Percentiles rank a stretch among this genome's conserved stretches.
Evolutionary conservation across 1,140 invertebrate species (phyloP).

Genomic region (Leptinotarsa undecemlineata): DNA sequence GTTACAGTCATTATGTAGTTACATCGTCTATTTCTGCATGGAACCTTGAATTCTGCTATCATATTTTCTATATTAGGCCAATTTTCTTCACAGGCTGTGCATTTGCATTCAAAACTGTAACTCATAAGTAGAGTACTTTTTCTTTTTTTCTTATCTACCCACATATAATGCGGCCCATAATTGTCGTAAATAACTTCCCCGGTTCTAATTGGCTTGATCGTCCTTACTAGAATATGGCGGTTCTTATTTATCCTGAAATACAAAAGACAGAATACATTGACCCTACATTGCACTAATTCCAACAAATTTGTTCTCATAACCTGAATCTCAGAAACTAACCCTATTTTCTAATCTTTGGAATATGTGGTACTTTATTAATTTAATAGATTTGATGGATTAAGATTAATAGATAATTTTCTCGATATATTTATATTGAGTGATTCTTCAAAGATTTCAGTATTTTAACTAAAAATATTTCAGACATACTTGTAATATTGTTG

Average conservation of each 20-base stretch:
- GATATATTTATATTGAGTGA: no score
- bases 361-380: no score
- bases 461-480: no score
- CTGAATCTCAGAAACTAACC: no score
- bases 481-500: no score
- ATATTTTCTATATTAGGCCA: neutral
- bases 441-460: no score
- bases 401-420: no score
- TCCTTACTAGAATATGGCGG: neutral
- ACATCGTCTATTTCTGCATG: neutral
- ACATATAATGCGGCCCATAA: neutral
- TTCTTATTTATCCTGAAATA: neutral
- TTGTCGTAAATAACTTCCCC: neutral
- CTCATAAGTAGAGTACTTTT: neutral
- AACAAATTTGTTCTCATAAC: no score
- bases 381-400: no score
- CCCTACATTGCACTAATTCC: no score
- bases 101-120: neutral
- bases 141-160: neutral
- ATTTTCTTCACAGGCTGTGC: neutral
- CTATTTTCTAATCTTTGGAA: no score
- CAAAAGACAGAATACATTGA: neutral
- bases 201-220: neutral
- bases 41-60: neutral
- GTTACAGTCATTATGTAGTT: neutral